phyloP scores from a whole-genome alignment of 2,888 invertebrate genomes.

The Papilio gigon region DNA sequence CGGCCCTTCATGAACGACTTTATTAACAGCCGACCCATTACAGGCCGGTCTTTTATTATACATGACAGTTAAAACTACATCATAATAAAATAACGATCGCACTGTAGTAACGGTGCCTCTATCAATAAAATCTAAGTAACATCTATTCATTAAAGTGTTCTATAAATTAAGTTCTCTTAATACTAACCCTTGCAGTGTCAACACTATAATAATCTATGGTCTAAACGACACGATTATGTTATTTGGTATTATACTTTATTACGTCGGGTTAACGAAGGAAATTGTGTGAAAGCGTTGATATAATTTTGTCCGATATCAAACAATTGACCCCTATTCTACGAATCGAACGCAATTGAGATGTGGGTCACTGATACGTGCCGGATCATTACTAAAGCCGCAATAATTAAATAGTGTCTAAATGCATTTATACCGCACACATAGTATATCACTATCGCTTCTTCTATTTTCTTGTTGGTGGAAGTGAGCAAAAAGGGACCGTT shows the following conservation, averaged over 20 bases:
- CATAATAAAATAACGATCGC: slow-evolving; percentile 53
- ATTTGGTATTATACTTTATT: slow-evolving; percentile 24
- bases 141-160: slow-evolving; percentile 7
- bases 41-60: slow-evolving; percentile 44
- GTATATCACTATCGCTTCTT: too few species aligned
- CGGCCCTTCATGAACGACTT: slow-evolving; percentile 39
- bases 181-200: background rate
- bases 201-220: slow-evolving; percentile 3
- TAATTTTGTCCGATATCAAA: slow-evolving; percentile 46
- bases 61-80: slow-evolving; percentile 47
- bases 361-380: slow-evolving; percentile 61
- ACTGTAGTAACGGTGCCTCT: slow-evolving; percentile 43
- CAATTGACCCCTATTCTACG: slow-evolving; percentile 67
- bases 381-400: slow-evolving; percentile 61
- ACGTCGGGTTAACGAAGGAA: background rate
- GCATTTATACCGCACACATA: background rate
- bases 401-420: slow-evolving; percentile 40
- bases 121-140: slow-evolving; percentile 37
- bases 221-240: slow-evolving; percentile 5
- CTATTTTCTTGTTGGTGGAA: too few species aligned
- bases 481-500: too few species aligned
- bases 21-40: slow-evolving; percentile 44
- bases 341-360: slow-evolving; percentile 64
- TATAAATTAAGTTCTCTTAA: background rate
- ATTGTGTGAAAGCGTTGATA: slow-evolving; percentile 12